A percentile compares a stretch with the other conserved stretches of the same genome.
Evolutionary conservation across 1,140 invertebrate species (phyloP).

Genomic region (Drosophila nikananu): DNA sequence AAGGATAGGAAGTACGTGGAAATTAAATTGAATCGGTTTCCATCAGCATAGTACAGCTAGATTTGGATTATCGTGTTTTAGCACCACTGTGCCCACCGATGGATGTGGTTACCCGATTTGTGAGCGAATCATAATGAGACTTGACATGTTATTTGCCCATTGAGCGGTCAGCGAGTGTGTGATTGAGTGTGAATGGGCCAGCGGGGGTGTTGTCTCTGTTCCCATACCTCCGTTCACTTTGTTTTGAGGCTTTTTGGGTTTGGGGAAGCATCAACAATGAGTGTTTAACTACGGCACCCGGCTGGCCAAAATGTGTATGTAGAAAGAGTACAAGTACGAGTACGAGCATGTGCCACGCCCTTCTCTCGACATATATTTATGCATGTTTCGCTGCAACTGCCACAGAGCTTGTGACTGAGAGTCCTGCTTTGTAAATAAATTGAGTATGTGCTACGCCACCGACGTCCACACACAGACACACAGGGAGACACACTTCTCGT

Average conservation of each 20-base stretch:
- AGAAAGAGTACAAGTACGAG: not conserved
- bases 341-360: conserved; percentile 41
- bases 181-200: conserved; percentile 47
- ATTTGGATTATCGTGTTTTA: not conserved
- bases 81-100: conserved; percentile 20
- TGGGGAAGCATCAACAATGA: conserved; percentile 21
- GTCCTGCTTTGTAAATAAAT: conserved; percentile 75
- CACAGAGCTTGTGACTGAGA: conserved; percentile 47
- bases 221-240: not conserved
- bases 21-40: not conserved
- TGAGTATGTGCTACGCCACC: conserved; percentile 60
- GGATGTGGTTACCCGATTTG: conserved; percentile 60
- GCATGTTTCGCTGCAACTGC: conserved; percentile 19
- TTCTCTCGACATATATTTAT: conserved; percentile 1
- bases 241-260: conserved; percentile 1
- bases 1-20: not conserved
- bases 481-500: conserved; percentile 11
- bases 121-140: conserved; percentile 75
- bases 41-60: not conserved
- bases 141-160: conserved; percentile 85
- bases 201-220: conserved; percentile 6
- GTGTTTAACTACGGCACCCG: conserved; percentile 34
- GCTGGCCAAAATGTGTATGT: conserved; percentile 9
- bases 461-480: conserved; percentile 18
- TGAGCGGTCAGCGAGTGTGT: conserved; percentile 52